Evolutionary conservation across 2,888 invertebrate species (phyloP).

Genomic region (Cataglyphis cursor): DNA sequence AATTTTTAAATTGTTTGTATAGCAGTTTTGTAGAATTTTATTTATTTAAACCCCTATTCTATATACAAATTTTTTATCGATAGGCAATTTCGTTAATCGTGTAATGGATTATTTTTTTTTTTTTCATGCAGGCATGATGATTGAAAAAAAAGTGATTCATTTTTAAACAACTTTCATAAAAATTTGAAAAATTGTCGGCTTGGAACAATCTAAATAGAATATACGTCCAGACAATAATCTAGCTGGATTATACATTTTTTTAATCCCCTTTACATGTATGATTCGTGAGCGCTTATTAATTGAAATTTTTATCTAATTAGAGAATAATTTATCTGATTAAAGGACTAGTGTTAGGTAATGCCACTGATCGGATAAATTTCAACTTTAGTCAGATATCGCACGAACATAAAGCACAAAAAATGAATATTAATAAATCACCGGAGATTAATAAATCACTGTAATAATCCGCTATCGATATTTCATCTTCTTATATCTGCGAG

Average conservation of each 20-base stretch:
- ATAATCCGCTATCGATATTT: neutral
- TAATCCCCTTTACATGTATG: neutral
- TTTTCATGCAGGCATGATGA: neutral
- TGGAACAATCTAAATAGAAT: slow-evolving; percentile 25
- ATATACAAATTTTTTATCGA: slow-evolving; percentile 16
- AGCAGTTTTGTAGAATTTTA: slow-evolving; percentile 26
- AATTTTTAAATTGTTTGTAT: neutral
- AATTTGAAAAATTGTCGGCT: slow-evolving; percentile 4
- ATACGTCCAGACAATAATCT: neutral
- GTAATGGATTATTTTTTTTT: slow-evolving; percentile 15
- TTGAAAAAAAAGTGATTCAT: slow-evolving; percentile 26
- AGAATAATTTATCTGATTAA: slow-evolving; percentile 12
- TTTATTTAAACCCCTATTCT: slow-evolving; percentile 8
- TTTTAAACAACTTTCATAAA: slow-evolving; percentile 9
- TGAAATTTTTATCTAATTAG: neutral
- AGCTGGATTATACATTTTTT: neutral
- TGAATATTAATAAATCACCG: slow-evolving; percentile 9
- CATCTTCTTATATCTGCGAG: neutral
- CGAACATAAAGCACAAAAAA: neutral
- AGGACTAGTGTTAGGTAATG: neutral
- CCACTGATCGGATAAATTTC: neutral
- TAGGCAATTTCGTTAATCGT: slow-evolving; percentile 32
- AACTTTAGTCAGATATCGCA: neutral
- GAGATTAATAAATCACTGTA: slow-evolving; percentile 2
- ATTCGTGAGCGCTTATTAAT: neutral